Evolutionary conservation across 2,113 vertebrate species (phyloP).

Genomic region (Choloepus hoffmanni): DNA sequence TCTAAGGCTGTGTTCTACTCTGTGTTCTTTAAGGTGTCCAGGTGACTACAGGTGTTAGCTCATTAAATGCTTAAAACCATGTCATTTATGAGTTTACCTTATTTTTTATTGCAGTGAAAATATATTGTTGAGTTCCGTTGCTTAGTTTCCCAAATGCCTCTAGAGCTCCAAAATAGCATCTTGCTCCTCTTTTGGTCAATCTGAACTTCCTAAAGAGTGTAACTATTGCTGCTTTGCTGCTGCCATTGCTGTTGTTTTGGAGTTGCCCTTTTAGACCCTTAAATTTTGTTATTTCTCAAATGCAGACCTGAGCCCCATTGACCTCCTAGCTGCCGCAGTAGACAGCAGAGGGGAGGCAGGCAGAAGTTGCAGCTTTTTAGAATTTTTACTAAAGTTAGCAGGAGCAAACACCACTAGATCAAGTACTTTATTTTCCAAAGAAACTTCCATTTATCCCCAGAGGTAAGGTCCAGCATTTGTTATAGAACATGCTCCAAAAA

Average conservation of each 20-base stretch:
- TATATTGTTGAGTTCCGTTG: not conserved
- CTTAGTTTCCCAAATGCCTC: not conserved
- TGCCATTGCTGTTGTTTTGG: not conserved
- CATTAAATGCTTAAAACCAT: not conserved
- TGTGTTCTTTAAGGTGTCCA: not conserved
- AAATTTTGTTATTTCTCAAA: not conserved
- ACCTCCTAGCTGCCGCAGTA: not conserved
- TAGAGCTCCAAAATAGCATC: not conserved
- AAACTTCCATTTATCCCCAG: not conserved
- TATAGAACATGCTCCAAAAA: not conserved
- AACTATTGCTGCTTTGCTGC: not conserved
- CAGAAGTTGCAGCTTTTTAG: not conserved
- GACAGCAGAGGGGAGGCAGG: not conserved
- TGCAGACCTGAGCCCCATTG: not conserved
- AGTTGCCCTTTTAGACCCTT: not conserved
- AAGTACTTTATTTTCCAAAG: constrained; percentile 11
- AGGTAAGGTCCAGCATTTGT: not conserved
- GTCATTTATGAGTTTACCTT: not conserved
- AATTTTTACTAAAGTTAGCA: not conserved
- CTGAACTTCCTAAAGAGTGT: not conserved
- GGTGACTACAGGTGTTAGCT: not conserved
- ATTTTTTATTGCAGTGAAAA: not conserved
- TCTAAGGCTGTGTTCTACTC: not conserved
- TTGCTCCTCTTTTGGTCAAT: not conserved
- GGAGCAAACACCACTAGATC: not conserved